Evolutionary conservation across 2,113 vertebrate genomes (phyloP).

Genomic region (Callocephalon fimbriatum): DNA sequence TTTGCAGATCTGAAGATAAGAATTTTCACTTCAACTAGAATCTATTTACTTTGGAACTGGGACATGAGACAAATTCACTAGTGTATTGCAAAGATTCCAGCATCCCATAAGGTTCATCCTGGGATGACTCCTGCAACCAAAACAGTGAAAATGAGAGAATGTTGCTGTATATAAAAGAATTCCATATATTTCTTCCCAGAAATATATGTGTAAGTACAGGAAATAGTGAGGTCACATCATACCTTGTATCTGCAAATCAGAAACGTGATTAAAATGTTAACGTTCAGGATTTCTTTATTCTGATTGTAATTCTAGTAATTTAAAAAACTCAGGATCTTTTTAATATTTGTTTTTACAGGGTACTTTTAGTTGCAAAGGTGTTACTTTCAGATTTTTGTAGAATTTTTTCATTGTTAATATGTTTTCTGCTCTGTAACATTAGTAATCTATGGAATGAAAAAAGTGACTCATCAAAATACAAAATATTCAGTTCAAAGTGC

Average conservation of each 20-base stretch:
- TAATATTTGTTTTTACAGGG: not conserved
- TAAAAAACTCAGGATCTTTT: rapidly evolving
- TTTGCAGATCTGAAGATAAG: not conserved
- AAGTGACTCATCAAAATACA: not conserved
- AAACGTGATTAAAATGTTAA: not conserved
- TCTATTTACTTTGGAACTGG: not conserved
- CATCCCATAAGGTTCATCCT: not conserved
- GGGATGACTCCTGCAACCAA: not conserved
- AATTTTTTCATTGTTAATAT: not conserved
- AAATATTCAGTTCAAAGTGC: not conserved
- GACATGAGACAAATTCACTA: not conserved
- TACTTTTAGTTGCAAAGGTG: not conserved
- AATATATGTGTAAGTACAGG: not conserved
- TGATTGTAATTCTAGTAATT: not conserved
- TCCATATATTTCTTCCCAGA: not conserved
- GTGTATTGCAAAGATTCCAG: not conserved
- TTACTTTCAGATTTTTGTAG: not conserved
- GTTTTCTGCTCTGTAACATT: not conserved
- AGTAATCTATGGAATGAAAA: not conserved
- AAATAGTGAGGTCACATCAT: not conserved
- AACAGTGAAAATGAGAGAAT: not conserved
- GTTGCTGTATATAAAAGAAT: not conserved
- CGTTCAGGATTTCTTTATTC: not conserved
- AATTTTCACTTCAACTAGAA: not conserved
- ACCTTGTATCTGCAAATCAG: not conserved